Conservation (phyloP, 2,113 vertebrate species). For the Aptenodytes patagonicus region DNA sequence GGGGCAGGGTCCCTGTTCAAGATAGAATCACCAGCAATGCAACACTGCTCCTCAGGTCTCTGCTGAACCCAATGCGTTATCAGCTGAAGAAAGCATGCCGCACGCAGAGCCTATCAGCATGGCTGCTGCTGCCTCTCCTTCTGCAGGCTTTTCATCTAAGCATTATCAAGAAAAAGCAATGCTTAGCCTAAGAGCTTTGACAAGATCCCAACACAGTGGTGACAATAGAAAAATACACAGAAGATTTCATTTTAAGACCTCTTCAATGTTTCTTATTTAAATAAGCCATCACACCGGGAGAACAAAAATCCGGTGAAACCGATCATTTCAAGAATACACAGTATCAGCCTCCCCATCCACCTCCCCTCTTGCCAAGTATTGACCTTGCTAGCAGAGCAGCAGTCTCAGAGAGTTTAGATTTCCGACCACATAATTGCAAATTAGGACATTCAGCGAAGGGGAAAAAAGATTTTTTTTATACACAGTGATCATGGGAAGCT, state of each 20-base stretch:
- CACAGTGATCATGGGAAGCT: background rate
- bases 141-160: background rate
- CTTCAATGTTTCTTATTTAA: background rate
- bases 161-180: background rate
- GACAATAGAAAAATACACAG: background rate
- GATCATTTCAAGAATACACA: background rate
- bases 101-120: rapidly evolving
- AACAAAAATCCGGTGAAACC: background rate
- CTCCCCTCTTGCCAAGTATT: background rate
- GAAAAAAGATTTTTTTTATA: rapidly evolving
- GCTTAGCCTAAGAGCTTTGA: background rate
- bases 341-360: background rate
- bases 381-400: background rate
- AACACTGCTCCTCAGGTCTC: background rate
- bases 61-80: background rate
- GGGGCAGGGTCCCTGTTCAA: background rate
- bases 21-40: background rate
- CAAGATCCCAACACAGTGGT: background rate
- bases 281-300: background rate
- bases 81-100: background rate
- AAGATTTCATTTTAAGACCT: background rate
- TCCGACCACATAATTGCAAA: background rate
- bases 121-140: background rate
- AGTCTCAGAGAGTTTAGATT: background rate
- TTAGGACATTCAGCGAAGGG: background rate